phyloP scores from a whole-genome alignment of 2,888 invertebrate genomes.

The Molorchus minor region DNA sequence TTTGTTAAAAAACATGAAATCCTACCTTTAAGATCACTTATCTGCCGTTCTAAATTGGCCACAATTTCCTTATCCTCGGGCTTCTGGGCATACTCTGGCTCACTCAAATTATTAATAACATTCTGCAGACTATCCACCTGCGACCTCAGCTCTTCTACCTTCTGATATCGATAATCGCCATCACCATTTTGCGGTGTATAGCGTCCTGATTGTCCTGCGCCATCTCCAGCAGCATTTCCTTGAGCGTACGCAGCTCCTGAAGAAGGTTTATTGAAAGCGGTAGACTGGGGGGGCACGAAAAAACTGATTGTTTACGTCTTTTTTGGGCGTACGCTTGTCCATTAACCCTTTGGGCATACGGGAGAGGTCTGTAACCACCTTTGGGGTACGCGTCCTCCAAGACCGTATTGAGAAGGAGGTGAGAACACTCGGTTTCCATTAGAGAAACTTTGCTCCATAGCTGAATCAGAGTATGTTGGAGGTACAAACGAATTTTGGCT shows the following conservation, averaged over 20 bases:
- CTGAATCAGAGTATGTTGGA: no score
- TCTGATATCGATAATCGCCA: conserved; percentile 36
- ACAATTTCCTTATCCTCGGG: conserved; percentile 52
- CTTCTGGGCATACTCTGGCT: conserved; percentile 50
- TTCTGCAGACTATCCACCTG: conserved; percentile 55
- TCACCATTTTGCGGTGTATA: conserved; percentile 34
- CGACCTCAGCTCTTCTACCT: conserved; percentile 50
- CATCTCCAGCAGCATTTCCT: conserved; percentile 28
- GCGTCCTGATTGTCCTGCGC: conserved; percentile 43
- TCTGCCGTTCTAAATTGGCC: conserved; percentile 52
- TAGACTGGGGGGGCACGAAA: conserved; percentile 26
- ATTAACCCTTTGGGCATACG: neutral
- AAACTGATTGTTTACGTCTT: conserved; percentile 27
- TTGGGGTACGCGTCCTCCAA: neutral
- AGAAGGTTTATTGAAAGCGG: neutral
- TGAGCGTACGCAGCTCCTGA: neutral
- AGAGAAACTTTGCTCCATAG: neutral
- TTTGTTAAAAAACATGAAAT: no score
- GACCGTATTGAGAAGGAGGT: neutral
- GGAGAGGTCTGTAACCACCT: neutral
- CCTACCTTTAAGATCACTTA: conserved; percentile 51
- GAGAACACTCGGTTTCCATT: no score
- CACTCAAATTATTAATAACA: conserved; percentile 52
- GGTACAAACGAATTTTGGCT: no score
- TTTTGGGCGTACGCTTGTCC: neutral